These are phyloP conservation scores for Gambusia yucatana DNA, from an alignment of 2,797 vertebrate species.

Conservation along the genomic window DNA sequence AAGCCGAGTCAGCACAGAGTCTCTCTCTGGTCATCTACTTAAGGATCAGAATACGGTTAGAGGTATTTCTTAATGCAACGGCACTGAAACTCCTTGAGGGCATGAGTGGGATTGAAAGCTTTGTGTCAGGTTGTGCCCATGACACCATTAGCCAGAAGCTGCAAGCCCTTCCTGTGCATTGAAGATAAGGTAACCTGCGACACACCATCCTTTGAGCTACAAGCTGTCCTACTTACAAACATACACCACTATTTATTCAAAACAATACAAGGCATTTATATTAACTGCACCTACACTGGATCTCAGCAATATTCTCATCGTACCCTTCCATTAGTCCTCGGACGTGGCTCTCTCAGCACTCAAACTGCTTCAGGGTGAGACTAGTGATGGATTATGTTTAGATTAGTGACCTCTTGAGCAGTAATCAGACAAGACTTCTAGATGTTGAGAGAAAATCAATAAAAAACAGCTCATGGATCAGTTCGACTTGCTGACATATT, in stretches of 20 bases:
- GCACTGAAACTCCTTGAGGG: conserved; percentile 12
- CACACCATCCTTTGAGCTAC: conserved; percentile 23
- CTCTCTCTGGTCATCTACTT: conserved; percentile 27
- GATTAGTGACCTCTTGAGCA: conserved; percentile 59
- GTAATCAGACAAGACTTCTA: conserved; percentile 45
- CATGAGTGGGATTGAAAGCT: conserved; percentile 7
- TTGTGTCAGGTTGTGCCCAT: conserved; percentile 16
- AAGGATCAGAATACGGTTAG: conserved; percentile 33
- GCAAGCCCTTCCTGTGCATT: conserved; percentile 42
- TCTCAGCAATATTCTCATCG: conserved; percentile 26
- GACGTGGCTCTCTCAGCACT: conserved; percentile 26
- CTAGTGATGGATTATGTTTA: conserved; percentile 55
- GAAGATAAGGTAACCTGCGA: conserved; percentile 54
- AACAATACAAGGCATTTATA: conserved; percentile 13
- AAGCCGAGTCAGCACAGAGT: conserved; percentile 25
- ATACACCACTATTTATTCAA: conserved; percentile 10
- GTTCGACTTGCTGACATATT: conserved; percentile 31
- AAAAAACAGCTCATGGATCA: conserved; percentile 33
- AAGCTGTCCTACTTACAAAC: conserved; percentile 1
- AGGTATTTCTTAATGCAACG: conserved; percentile 33
- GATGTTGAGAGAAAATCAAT: conserved; percentile 56
- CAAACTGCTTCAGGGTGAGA: conserved; percentile 24
- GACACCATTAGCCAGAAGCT: conserved; percentile 29
- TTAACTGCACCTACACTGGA: not conserved
- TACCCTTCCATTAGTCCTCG: conserved; percentile 33